Conservation (phyloP, 2,797 vertebrate genomes). For the Sebastes trivittatus region DNA sequence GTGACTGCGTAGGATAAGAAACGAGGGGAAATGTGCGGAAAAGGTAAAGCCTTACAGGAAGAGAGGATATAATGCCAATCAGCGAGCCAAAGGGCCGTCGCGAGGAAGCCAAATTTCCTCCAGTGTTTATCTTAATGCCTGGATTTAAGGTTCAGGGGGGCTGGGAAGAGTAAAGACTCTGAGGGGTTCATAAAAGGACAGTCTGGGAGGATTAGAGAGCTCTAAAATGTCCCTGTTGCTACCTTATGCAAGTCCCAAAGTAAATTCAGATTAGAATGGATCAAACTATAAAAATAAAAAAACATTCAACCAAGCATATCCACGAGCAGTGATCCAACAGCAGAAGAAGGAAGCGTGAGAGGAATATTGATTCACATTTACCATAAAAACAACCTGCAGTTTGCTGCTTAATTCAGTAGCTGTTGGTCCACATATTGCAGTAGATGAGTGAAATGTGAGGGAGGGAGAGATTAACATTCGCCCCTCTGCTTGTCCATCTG, state of each 20-base stretch:
- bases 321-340: background rate
- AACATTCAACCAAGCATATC: background rate
- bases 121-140: constrained; percentile 57
- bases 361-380: constrained; percentile 10
- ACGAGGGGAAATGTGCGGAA: background rate
- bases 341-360: constrained; percentile 5
- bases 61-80: constrained; percentile 39
- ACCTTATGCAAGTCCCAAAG: constrained; percentile 31
- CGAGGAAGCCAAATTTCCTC: constrained; percentile 39
- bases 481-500: constrained; percentile 58
- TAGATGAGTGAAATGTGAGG: constrained; percentile 3
- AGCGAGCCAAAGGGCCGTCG: constrained; percentile 16
- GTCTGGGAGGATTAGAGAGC: constrained; percentile 53
- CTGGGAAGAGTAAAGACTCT: constrained; percentile 33
- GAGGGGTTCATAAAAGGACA: constrained; percentile 55
- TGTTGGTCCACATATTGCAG: constrained; percentile 5
- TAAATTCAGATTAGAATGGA: constrained; percentile 32
- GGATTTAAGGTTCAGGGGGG: constrained; percentile 55
- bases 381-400: background rate
- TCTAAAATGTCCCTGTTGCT: constrained; percentile 40
- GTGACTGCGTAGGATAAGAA: constrained; percentile 6
- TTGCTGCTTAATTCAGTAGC: constrained; percentile 5
- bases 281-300: background rate
- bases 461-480: constrained; percentile 22
- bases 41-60: constrained; percentile 24